Percentiles rank a stretch among this genome's conserved stretches.
Conservation (phyloP, 2,113 vertebrate genomes). For the Barnardius zonarius region DNA sequence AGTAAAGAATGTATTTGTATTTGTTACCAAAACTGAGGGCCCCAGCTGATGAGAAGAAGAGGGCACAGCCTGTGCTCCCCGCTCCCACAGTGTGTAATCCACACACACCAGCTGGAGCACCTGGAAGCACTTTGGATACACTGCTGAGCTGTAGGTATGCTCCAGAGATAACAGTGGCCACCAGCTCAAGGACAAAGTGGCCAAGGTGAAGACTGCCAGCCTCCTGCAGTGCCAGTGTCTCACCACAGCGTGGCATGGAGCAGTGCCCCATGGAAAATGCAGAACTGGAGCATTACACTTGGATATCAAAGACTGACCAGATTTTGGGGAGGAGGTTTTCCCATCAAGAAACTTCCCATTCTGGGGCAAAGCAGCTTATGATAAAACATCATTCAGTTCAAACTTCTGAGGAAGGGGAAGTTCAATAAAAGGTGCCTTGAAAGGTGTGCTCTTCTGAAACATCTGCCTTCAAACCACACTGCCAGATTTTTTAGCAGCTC, state of each 20-base stretch:
- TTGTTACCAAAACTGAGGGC: neutral
- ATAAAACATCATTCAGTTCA: neutral
- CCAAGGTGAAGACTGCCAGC: fast-evolving
- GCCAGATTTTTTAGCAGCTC: neutral
- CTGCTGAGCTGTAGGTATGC: neutral
- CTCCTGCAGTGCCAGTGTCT: neutral
- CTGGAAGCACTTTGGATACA: neutral
- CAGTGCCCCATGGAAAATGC: neutral
- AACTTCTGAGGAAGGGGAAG: neutral
- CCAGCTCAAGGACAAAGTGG: neutral
- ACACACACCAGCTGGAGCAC: fast-evolving
- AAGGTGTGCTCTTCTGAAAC: neutral
- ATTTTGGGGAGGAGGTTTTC: neutral
- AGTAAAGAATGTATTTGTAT: neutral
- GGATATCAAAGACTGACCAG: neutral
- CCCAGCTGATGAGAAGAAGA: neutral
- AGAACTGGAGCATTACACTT: neutral
- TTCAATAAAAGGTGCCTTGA: neutral
- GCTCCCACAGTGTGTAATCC: neutral
- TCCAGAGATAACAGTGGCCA: neutral
- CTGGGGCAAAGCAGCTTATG: neutral
- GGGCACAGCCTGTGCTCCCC: neutral
- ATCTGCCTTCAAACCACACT: neutral
- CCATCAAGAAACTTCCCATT: neutral
- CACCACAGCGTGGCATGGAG: neutral